A percentile compares a stretch with the other conserved stretches of the same genome.
These are phyloP conservation scores for Drosophila recens DNA, from an alignment of 2,888 invertebrate species.

Conservation along the genomic window DNA sequence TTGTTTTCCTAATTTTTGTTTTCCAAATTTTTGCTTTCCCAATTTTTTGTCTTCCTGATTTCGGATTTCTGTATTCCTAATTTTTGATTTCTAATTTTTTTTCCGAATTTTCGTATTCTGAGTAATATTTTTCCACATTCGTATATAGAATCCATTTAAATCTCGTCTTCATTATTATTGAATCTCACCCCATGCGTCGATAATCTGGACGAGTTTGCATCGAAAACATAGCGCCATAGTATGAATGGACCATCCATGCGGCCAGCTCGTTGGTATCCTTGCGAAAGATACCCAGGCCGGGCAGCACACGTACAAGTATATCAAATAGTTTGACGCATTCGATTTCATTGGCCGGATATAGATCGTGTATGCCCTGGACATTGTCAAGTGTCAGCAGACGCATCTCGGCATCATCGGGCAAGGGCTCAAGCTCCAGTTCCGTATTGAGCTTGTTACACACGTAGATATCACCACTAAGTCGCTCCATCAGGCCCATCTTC, in stretches of 20 bases:
- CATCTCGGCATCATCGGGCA: slow-evolving; percentile 90
- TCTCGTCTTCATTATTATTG: too few relatives aligned
- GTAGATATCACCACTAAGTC: slow-evolving; percentile 93
- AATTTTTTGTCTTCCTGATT: too few relatives aligned
- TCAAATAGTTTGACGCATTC: slow-evolving; percentile 94
- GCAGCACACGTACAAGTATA: slow-evolving; percentile 91
- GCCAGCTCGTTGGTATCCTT: slow-evolving; percentile 89
- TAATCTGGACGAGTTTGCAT: slow-evolving; percentile 94
- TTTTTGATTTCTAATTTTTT: too few relatives aligned
- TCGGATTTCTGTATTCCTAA: too few relatives aligned
- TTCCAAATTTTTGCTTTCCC: too few relatives aligned
- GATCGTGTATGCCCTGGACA: slow-evolving; percentile 92
- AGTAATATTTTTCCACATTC: too few relatives aligned
- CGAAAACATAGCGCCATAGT: slow-evolving; percentile 96
- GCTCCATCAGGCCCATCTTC: slow-evolving; percentile 88
- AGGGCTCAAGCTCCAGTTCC: slow-evolving; percentile 88
- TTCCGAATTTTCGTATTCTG: too few relatives aligned
- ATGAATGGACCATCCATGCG: slow-evolving; percentile 96
- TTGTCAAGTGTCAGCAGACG: slow-evolving; percentile 91
- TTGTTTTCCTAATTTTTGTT: too few relatives aligned
- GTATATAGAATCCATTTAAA: too few relatives aligned
- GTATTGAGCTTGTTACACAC: slow-evolving; percentile 89
- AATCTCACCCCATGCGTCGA: slow-evolving; percentile 88
- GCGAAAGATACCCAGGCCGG: slow-evolving; percentile 93
- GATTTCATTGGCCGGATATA: slow-evolving; percentile 95